These are phyloP conservation scores for Synanthedon andrenaeformis DNA, from an alignment of 2,888 invertebrate species.

Conservation along the genomic window DNA sequence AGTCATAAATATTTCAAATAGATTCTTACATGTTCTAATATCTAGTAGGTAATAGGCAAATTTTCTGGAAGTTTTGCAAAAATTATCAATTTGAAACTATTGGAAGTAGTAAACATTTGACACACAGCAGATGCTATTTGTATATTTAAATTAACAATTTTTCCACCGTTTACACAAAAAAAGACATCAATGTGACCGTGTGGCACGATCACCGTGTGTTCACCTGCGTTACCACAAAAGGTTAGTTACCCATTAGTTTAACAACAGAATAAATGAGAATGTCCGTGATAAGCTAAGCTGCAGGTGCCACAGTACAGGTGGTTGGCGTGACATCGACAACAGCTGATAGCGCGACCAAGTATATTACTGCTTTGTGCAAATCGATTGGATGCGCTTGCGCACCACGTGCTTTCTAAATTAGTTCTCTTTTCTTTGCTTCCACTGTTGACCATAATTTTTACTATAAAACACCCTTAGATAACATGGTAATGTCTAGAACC, in stretches of 20 bases:
- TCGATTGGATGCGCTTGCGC: slow-evolving; percentile 50
- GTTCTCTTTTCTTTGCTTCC: slow-evolving; percentile 25
- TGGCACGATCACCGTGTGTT: background rate
- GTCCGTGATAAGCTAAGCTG: slow-evolving; percentile 15
- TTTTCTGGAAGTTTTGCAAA: no score
- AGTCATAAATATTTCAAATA: no score
- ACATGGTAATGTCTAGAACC: no score
- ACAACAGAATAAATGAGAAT: background rate
- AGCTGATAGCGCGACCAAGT: slow-evolving; percentile 57
- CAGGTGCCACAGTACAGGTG: slow-evolving; percentile 17
- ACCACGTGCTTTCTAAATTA: slow-evolving; percentile 41
- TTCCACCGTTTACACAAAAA: no score
- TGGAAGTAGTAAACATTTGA: no score
- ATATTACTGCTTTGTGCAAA: slow-evolving; percentile 59
- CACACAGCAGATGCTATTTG: no score
- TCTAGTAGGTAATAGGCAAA: no score
- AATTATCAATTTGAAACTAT: no score
- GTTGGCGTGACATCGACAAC: slow-evolving; percentile 32
- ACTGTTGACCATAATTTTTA: background rate
- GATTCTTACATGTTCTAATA: no score
- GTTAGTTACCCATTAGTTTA: slow-evolving; percentile 18
- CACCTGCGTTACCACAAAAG: slow-evolving; percentile 18
- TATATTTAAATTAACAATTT: no score
- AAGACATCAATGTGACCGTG: no score
- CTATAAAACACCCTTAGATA: background rate